Evolutionary conservation across 2,797 vertebrate species (phyloP).

Genomic region (Cryptoblepharus egeriae): DNA sequence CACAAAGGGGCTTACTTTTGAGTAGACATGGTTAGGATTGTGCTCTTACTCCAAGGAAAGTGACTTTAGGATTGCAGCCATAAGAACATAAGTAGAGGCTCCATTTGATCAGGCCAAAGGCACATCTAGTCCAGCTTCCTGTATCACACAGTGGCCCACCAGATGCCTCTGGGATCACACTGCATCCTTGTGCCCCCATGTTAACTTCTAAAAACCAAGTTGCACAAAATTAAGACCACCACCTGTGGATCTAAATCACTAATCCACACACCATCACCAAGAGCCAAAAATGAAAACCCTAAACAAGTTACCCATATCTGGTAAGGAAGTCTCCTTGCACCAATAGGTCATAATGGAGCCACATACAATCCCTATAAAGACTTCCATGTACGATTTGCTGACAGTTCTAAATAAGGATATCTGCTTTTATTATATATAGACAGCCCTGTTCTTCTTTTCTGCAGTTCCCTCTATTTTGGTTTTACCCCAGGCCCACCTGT

Average conservation of each 20-base stretch:
- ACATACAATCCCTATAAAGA: not conserved
- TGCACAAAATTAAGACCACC: not conserved
- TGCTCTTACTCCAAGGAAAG: too few species aligned
- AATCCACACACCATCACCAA: too few species aligned
- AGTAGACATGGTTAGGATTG: too few species aligned
- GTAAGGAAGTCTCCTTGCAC: not conserved
- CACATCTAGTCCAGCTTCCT: too few species aligned
- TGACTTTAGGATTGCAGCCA: too few species aligned
- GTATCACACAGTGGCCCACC: too few species aligned
- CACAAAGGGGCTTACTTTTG: too few species aligned
- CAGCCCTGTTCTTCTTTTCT: not conserved
- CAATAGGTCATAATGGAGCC: not conserved
- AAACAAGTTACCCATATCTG: not conserved
- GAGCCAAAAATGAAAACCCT: not conserved
- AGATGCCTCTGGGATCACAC: too few species aligned
- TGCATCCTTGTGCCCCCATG: too few species aligned
- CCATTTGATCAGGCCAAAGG: too few species aligned
- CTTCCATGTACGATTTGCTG: not conserved
- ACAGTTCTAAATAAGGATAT: not conserved
- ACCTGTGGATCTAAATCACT: not conserved
- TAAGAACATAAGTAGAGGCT: too few species aligned
- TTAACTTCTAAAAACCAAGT: not conserved
- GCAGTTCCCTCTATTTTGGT: not conserved
- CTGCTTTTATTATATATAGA: not conserved
- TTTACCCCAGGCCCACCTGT: not conserved